phyloP scores from a whole-genome alignment of 2,797 vertebrate species.

The Peromyscus nudipes region DNA sequence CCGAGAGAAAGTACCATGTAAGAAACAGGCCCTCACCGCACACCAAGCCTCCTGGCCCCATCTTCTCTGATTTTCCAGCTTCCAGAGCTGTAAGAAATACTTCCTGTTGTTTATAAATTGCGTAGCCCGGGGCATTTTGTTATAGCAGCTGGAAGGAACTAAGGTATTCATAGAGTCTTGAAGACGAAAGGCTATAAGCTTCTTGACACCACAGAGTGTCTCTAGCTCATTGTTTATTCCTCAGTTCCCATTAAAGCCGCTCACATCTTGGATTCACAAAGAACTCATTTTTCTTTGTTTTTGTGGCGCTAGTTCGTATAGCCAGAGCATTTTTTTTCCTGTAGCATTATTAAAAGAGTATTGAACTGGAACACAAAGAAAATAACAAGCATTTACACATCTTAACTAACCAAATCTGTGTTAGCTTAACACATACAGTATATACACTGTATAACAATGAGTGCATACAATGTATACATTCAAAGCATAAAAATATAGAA shows the following conservation, averaged over 20 bases:
- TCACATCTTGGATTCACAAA: not conserved
- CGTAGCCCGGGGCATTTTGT: not conserved
- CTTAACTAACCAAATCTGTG: not conserved
- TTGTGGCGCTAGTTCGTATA: not conserved
- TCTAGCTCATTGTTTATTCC: not conserved
- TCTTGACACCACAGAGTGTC: not conserved
- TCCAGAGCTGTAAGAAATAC: not conserved
- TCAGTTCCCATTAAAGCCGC: not conserved
- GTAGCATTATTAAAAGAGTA: not conserved
- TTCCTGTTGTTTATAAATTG: not conserved
- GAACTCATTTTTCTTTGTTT: conserved; percentile 3
- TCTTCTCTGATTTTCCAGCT: not conserved
- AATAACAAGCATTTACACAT: not conserved
- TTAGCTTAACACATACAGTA: not conserved
- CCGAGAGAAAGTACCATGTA: not conserved
- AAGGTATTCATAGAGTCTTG: not conserved
- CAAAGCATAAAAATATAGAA: not conserved
- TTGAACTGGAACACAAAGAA: not conserved
- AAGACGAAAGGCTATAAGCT: not conserved
- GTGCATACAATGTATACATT: not conserved
- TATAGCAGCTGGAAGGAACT: not conserved
- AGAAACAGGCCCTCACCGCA: not conserved
- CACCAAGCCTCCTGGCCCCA: not conserved
- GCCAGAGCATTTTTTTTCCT: not conserved
- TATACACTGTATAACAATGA: not conserved